These are phyloP conservation scores for Lacerta bilineata DNA, from an alignment of 2,797 vertebrate species.

Conservation along the genomic window DNA sequence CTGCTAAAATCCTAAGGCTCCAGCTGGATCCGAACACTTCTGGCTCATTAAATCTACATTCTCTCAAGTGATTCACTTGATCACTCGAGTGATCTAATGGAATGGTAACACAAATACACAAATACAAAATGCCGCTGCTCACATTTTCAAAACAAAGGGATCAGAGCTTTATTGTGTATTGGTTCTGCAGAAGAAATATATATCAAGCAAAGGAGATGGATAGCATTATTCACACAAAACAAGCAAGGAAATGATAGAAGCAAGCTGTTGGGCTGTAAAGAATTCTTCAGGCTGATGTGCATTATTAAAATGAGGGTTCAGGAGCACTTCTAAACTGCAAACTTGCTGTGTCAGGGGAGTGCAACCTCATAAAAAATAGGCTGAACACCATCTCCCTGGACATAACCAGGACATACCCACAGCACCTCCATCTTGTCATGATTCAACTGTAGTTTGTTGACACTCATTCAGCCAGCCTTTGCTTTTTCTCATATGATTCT, in stretches of 20 bases:
- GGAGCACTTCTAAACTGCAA: not conserved
- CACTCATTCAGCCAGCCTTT: not conserved
- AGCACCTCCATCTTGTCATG: not conserved
- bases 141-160: not conserved
- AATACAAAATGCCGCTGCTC: not conserved
- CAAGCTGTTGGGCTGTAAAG: not conserved
- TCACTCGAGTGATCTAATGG: not conserved
- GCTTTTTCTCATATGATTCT: slow-evolving; percentile 45
- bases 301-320: not conserved
- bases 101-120: not conserved
- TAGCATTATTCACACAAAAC: not conserved
- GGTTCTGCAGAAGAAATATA: not conserved
- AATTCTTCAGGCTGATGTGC: not conserved
- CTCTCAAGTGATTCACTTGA: not conserved
- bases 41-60: not conserved
- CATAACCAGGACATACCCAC: not conserved
- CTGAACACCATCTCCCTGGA: not conserved
- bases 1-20: not conserved
- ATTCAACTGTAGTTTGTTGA: not conserved
- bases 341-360: not conserved
- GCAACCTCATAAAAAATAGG: not conserved
- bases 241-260: not conserved
- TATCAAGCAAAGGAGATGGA: not conserved
- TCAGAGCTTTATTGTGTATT: not conserved
- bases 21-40: not conserved